Evolutionary conservation across 1,140 invertebrate species (phyloP), one percentile per base, ranked within the genome.

Genomic region (Nymphalis io): DNA sequence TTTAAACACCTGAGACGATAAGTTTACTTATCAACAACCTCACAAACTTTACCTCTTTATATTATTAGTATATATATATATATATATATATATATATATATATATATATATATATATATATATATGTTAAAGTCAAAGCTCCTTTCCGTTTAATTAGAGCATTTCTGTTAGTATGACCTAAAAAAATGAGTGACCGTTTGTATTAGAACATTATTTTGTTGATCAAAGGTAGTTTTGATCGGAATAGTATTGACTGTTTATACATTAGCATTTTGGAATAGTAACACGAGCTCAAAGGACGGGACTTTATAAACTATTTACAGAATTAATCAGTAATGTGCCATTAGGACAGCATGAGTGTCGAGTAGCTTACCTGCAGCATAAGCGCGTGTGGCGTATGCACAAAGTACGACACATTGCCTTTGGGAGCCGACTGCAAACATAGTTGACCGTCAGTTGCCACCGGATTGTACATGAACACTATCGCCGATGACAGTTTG

Each of bases 381-480:
- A 99, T 99, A 64, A 99, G 95, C 72, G 98, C 98, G 93, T 99
- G 99, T 55, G 98, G 98, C 71, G 98, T 98, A 93, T 99, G 99
- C 82, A 99, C 97, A 94, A 99, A 99, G 93, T 98, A 99, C 77
- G 97, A 97, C 75, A 96, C 94, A 91, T 99, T 99, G 88, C 98
- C 97, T 94, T 99, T 99, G 62, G 98, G 98, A 65, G 97, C 97
- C 67, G 98, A 98, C 92, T 99, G 98, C 68, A 99, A 94, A 93
- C 98, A 99, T 53, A 99, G 94, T 92, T 99, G 98, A 82, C 98
- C 98, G 92, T 99, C 98, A 46, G 97, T 98, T 60, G 99, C 98
- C 81, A 99, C 98, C 59, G 99, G 99, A 92, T 99, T 99, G 93
- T 99, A 99, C 96, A 99, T 99, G 92, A 99, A 99, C 79, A 99